Evolutionary conservation across 2,888 invertebrate species (phyloP).

Genomic region (Bruchidius siliquastri): DNA sequence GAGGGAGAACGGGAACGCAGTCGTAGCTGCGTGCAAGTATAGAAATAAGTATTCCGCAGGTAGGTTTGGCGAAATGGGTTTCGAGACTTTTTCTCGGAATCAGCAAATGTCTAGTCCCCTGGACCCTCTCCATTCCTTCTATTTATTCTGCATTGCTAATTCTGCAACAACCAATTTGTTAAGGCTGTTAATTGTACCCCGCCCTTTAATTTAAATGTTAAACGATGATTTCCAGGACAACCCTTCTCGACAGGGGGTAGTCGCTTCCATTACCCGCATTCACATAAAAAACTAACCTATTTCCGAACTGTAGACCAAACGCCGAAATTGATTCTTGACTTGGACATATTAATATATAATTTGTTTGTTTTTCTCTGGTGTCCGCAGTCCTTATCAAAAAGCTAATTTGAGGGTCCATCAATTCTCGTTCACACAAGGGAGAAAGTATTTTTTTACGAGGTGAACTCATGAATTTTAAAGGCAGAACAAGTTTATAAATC

Average conservation of each 20-base stretch:
- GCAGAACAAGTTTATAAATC: not conserved
- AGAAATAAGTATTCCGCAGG: too few species aligned
- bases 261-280: not conserved
- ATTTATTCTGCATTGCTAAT: not conserved
- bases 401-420: not conserved
- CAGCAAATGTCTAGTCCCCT: too few species aligned
- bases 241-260: not conserved
- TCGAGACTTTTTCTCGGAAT: too few species aligned
- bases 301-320: not conserved
- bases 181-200: not conserved
- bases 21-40: too few species aligned
- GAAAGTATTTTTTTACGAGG: not conserved
- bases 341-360: not conserved
- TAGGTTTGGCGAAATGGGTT: too few species aligned
- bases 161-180: not conserved
- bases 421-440: not conserved
- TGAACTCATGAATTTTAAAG: not conserved
- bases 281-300: not conserved
- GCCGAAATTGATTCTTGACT: not conserved
- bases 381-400: not conserved
- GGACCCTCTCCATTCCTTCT: not conserved
- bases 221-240: not conserved
- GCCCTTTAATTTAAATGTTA: not conserved
- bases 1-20: too few species aligned
- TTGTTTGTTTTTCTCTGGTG: not conserved